A percentile compares a stretch with the other conserved stretches of the same genome.
These are phyloP conservation scores for Chionoecetes opilio DNA, from an alignment of 1,140 invertebrate genomes.

Conservation along the genomic window DNA sequence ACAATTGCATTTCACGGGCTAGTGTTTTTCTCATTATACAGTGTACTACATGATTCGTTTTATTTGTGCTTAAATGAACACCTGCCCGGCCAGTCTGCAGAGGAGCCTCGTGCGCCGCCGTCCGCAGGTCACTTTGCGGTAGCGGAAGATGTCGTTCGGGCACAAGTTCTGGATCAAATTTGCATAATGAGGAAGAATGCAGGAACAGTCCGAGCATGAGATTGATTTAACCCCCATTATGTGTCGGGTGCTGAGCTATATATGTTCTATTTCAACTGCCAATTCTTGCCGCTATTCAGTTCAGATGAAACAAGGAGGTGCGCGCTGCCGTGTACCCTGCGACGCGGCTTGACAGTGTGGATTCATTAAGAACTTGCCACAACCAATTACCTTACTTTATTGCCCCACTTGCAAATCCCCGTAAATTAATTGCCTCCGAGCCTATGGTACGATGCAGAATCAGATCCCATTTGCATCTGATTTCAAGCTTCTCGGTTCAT, in stretches of 20 bases:
- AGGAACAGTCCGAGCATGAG: not conserved
- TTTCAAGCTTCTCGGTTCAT: not conserved
- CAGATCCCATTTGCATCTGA: not conserved
- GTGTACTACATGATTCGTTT: not conserved
- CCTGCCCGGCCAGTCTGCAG: not conserved
- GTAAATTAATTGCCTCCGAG: not conserved
- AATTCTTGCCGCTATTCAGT: not conserved
- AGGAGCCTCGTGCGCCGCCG: not conserved
- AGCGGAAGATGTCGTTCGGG: not conserved
- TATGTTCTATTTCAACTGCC: not conserved
- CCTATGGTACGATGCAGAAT: not conserved
- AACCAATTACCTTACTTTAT: not conserved
- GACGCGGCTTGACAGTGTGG: not conserved
- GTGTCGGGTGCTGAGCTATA: not conserved
- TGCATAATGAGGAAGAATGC: conserved; percentile 19
- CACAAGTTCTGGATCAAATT: not conserved
- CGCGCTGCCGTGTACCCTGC: not conserved
- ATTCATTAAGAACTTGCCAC: not conserved
- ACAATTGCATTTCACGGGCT: not conserved
- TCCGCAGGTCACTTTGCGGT: not conserved
- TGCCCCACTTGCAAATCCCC: not conserved
- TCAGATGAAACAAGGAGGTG: not conserved
- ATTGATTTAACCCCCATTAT: not conserved
- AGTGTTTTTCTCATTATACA: not conserved
- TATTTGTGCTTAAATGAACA: conserved; percentile 20